Evolutionary conservation across 2,888 invertebrate genomes (phyloP).

Genomic region (Endotricha flammealis): DNA sequence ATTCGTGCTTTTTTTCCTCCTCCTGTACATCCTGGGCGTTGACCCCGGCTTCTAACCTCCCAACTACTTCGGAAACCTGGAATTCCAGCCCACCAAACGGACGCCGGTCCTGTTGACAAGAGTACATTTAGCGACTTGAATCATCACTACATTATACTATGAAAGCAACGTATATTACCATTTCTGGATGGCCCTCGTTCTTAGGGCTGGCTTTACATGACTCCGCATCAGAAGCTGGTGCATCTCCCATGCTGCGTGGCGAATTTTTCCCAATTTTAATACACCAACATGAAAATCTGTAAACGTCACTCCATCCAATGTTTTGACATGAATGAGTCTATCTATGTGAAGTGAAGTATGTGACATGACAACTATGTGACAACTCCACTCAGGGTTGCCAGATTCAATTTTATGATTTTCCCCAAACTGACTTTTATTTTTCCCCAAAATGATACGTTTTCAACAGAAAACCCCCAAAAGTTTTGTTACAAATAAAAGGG

Average conservation of each 20-base stretch:
- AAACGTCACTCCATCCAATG: constrained; percentile 71
- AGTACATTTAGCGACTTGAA: constrained; percentile 26
- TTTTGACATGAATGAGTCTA: no score
- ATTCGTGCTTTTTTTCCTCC: constrained; percentile 54
- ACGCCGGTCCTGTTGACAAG: constrained; percentile 76
- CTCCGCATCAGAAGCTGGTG: constrained; percentile 55
- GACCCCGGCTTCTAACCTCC: constrained; percentile 82
- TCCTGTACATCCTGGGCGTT: constrained; percentile 62
- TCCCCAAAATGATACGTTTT: no score
- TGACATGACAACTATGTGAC: no score
- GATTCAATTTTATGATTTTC: no score
- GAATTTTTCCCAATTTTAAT: constrained; percentile 53
- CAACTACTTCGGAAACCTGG: constrained; percentile 85
- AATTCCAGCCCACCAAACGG: constrained; percentile 82
- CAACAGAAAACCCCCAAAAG: no score
- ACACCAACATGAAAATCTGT: constrained; percentile 66
- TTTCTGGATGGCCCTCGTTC: constrained; percentile 38
- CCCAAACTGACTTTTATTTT: no score
- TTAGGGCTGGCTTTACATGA: constrained; percentile 47
- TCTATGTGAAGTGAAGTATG: no score
- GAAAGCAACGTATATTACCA: constrained; percentile 39
- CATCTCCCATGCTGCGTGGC: constrained; percentile 74
- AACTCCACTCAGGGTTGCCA: no score
- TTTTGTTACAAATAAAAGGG: no score
- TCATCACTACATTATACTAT: constrained; percentile 13